Evolutionary conservation across 2,113 vertebrate species (phyloP).

Genomic region (Toxotes chatareus): DNA sequence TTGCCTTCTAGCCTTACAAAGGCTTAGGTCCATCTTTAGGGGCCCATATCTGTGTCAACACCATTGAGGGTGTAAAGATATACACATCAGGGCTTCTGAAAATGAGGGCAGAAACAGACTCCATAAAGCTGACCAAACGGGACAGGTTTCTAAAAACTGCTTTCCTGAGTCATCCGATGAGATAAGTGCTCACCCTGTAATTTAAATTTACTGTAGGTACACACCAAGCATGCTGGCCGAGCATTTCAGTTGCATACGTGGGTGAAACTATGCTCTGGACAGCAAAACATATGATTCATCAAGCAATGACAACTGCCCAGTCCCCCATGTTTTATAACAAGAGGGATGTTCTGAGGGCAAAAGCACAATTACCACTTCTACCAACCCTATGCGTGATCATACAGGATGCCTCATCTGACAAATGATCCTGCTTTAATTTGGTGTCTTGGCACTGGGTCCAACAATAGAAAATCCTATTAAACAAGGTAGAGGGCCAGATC

Average conservation of each 20-base stretch:
- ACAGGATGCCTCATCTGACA: not conserved
- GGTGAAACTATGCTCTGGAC: no score
- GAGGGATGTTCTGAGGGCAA: not conserved
- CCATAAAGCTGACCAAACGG: no score
- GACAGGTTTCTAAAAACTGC: no score
- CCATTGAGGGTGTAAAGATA: not conserved
- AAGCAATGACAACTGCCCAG: not conserved
- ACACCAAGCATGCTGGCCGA: no score
- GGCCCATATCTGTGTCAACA: constrained; percentile 11
- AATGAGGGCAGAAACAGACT: not conserved
- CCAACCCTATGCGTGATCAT: not conserved
- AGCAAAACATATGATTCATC: not conserved
- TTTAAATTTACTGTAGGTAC: no score
- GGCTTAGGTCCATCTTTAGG: constrained; percentile 8
- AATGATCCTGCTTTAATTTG: constrained; percentile 10
- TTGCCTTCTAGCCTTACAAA: not conserved
- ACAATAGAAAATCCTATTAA: constrained; percentile 43
- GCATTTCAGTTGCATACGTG: no score
- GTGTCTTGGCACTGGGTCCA: constrained; percentile 3
- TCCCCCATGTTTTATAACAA: not conserved
- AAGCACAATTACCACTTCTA: not conserved
- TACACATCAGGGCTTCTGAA: not conserved
- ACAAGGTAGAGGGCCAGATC: constrained; percentile 25
- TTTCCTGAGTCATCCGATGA: no score
- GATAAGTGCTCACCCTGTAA: no score